Evolutionary conservation across 2,797 vertebrate species (phyloP), one percentile per base, ranked within the genome.

Genomic region (Oreonectes daqikongensis): DNA sequence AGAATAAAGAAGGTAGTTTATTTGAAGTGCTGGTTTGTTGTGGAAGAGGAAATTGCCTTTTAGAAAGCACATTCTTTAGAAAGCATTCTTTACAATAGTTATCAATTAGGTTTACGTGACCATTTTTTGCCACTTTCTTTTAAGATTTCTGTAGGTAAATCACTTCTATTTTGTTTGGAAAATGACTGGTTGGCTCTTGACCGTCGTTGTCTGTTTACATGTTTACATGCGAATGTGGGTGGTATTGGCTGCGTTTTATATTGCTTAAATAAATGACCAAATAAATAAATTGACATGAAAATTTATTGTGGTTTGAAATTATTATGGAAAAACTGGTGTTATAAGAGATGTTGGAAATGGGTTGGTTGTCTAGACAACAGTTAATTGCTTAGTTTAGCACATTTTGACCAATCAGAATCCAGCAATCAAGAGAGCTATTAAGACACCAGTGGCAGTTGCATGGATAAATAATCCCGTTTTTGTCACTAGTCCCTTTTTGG

Each of bases 401-500:
- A 24, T 2, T 24, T 32, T 30, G 57, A 17, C 57, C 26, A 55
- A 26, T 55, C 24, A 55, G 52, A 55, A 55, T 55, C 22, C 22
- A 24, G 20, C 12, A 26, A 12, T 55, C 46, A 6, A 50, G 6
- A 46, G 44, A 50, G 7, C 18, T 11, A 50, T 9, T n/a, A 18
- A 10, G 6, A 50, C 48, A 50, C 5, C 14, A 55, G 11, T 55
- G 52, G 12, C 12, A 3, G 1, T 24, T 55, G 11, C 11, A 55
- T 50, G 15, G 15, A n/a, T n/a, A n/a, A n/a, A n/a, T n/a, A n/a
- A n/a, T n/a, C n/a, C n/a, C n/a, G n/a, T n/a, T n/a, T 57, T 40
- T 84, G 84, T 75, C 55, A 81, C 68, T 40, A 22, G 14, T 77
- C 46, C 17, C 2, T 26, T 22, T 40, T 44, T 17, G 18, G 1